These are phyloP conservation scores for Sarcophaga carnaria DNA, from an alignment of 2,888 invertebrate species.

Conservation along the genomic window DNA sequence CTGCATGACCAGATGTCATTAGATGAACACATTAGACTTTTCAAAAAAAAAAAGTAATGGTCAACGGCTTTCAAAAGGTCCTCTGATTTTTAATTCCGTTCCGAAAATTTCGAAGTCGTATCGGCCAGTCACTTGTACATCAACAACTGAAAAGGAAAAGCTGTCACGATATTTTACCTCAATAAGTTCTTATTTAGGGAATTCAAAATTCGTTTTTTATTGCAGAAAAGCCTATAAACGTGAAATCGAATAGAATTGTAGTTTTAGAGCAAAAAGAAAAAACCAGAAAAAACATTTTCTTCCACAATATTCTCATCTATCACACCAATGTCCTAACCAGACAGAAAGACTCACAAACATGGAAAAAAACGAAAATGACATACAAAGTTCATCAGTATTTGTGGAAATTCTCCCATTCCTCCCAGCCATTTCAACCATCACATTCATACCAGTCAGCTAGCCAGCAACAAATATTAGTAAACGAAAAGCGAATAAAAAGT, in stretches of 20 bases:
- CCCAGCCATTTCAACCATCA: slow-evolving; percentile 10
- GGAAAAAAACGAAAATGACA: not conserved
- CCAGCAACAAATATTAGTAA: slow-evolving; percentile 31
- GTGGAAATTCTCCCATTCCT: slow-evolving; percentile 52
- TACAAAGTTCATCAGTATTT: slow-evolving; percentile 43
- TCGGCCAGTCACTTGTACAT: too few relatives aligned
- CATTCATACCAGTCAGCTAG: not conserved
- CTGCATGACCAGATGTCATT: too few relatives aligned
- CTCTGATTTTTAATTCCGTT: too few relatives aligned
- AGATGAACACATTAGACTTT: too few relatives aligned
- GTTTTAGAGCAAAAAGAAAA: not conserved
- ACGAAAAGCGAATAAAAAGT: slow-evolving; percentile 22
- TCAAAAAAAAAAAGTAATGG: too few relatives aligned
- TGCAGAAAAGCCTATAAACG: not conserved
- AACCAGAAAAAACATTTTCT: too few relatives aligned
- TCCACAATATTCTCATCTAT: slow-evolving; percentile 17
- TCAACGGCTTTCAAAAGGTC: too few relatives aligned
- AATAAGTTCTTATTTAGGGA: too few relatives aligned
- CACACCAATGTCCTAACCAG: slow-evolving; percentile 21
- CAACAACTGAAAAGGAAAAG: too few relatives aligned
- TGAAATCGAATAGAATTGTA: not conserved
- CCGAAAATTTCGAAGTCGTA: too few relatives aligned
- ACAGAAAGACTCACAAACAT: not conserved
- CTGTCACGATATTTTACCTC: too few relatives aligned
- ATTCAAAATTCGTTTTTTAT: not conserved